Evolutionary conservation across 1,140 invertebrate genomes (phyloP), one percentile per base, ranked within the genome.

Genomic region (Gerris buenoi): DNA sequence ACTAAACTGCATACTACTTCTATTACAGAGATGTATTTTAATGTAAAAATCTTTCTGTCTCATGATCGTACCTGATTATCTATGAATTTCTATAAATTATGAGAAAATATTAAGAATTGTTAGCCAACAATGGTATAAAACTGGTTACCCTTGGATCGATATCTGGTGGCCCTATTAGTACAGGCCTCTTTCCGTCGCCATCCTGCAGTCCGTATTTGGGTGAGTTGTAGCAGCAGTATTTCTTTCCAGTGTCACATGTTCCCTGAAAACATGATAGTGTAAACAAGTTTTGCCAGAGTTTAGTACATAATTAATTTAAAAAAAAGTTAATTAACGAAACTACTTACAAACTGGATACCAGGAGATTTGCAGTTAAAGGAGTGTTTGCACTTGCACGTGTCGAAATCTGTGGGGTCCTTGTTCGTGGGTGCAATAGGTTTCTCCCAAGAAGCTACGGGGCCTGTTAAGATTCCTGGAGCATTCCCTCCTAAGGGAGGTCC

Each of bases 291-390:
- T 2, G 5, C 25, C n/a, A 59, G 22, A 18, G 33, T 18, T 46
- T 27, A 27, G 26, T 61, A 26, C 14, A 5, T 3, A 60, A 13
- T 60, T 3, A 60, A 60, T 15, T 22, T 14, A n/a, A n/a, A n/a
- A n/a, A n/a, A n/a, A n/a, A n/a, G n/a, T n/a, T n/a, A n/a, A n/a
- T n/a, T n/a, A n/a, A n/a, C n/a, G n/a, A n/a, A n/a, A n/a, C 5
- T 60, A 75, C 79, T 79, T 75, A 83, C 82, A 69, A 82, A 82
- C 67, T 79, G 78, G 58, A 83, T 74, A 33, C 79, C 81, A 23
- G 74, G 76, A 13, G 76, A 75, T 23, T 80, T 79, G 67, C 82
- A 83, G 69, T 83, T 83, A 75, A 82, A 81, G 64, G 79, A 79
- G 68, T 80, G 79, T 57, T 78, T 77, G 69, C 82, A 83, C 68